A percentile compares a stretch with the other conserved stretches of the same genome.
phyloP scores from a whole-genome alignment of 2,888 invertebrate species.

The Spialia ferax region DNA sequence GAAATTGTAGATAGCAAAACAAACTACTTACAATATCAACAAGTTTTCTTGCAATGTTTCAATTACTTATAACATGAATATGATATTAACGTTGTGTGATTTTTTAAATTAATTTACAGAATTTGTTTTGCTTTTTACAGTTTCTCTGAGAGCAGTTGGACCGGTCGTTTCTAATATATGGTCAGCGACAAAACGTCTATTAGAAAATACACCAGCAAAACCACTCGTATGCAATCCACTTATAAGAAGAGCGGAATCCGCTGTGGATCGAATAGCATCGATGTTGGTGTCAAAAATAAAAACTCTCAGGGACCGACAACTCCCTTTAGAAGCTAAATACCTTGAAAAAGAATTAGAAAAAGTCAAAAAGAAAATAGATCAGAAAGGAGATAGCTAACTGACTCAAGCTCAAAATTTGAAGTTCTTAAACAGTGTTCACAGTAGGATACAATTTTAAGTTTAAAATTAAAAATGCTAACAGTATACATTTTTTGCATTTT shows the following conservation, averaged over 20 bases:
- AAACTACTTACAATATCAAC: too few species aligned
- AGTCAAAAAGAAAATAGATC: slow-evolving; percentile 56
- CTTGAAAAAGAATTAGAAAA: slow-evolving; percentile 66
- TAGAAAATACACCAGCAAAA: slow-evolving; percentile 58
- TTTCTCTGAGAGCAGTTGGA: slow-evolving; percentile 67
- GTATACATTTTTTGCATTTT: slow-evolving; percentile 51
- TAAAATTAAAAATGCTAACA: neutral
- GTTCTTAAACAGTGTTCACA: neutral
- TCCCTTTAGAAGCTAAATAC: slow-evolving; percentile 62
- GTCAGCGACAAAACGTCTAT: slow-evolving; percentile 56
- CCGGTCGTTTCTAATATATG: slow-evolving; percentile 66
- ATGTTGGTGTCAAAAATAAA: slow-evolving; percentile 54
- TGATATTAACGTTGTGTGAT: slow-evolving; percentile 3
- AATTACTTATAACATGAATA: too few species aligned
- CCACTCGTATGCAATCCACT: slow-evolving; percentile 61
- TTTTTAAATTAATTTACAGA: slow-evolving; percentile 40
- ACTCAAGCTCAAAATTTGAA: neutral
- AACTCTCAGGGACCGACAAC: slow-evolving; percentile 57
- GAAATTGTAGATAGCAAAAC: slow-evolving; percentile 69
- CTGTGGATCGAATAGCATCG: slow-evolving; percentile 50
- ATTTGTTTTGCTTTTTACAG: slow-evolving; percentile 68
- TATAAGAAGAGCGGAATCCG: slow-evolving; percentile 59
- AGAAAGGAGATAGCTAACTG: slow-evolving; percentile 38
- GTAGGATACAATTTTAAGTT: neutral
- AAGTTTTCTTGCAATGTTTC: too few species aligned